phyloP scores from a whole-genome alignment of 2,888 invertebrate genomes.

The Drosophila percnosoma region DNA sequence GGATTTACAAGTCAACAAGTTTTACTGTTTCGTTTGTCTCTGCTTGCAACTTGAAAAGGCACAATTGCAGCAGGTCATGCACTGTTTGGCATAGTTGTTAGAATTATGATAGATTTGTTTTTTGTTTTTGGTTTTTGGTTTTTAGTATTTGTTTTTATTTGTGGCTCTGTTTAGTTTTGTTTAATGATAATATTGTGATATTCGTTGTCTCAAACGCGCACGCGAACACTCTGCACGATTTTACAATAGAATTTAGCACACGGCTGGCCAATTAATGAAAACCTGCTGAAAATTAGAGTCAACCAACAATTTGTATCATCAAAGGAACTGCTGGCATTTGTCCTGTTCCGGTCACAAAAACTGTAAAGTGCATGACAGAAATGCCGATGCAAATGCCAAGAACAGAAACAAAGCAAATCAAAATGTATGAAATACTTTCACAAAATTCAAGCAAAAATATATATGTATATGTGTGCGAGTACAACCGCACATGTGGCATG shows the following conservation, averaged over 20 bases:
- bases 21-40: slow-evolving; percentile 24
- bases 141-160: slow-evolving; percentile 1
- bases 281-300: slow-evolving; percentile 50
- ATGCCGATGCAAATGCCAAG: slow-evolving; percentile 63
- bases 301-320: slow-evolving; percentile 44
- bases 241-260: slow-evolving; percentile 53
- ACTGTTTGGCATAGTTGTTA: slow-evolving; percentile 52
- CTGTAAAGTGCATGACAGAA: slow-evolving; percentile 60
- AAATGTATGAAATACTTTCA: slow-evolving; percentile 61
- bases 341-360: slow-evolving; percentile 53
- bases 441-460: slow-evolving; percentile 40
- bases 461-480: slow-evolving; percentile 8
- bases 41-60: slow-evolving; percentile 51
- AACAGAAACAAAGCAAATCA: slow-evolving; percentile 60
- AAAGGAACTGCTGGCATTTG: slow-evolving; percentile 35
- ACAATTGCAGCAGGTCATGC: slow-evolving; percentile 61
- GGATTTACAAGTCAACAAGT: slow-evolving; percentile 44
- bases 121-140: slow-evolving; percentile 2
- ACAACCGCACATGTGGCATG: slow-evolving; percentile 45
- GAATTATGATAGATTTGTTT: slow-evolving; percentile 34
- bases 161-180: slow-evolving; percentile 4
- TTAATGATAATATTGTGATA: slow-evolving; percentile 48
- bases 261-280: slow-evolving; percentile 60
- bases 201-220: slow-evolving; percentile 57
- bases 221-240: slow-evolving; percentile 62